A percentile compares a stretch with the other conserved stretches of the same genome.
These are phyloP conservation scores for Serripes groenlandicus DNA, from an alignment of 2,888 invertebrate genomes.

Conservation along the genomic window DNA sequence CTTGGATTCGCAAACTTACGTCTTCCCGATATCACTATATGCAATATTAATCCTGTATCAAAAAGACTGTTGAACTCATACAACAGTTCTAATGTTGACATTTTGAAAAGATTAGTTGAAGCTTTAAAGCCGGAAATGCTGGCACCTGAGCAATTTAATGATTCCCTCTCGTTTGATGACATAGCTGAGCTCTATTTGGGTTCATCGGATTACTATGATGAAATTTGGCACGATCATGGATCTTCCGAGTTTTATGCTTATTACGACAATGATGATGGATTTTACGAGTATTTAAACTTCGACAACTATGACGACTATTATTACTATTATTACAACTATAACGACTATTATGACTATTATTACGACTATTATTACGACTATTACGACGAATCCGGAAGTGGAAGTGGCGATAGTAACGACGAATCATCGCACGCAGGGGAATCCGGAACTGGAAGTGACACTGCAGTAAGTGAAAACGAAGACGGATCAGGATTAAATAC, in stretches of 20 bases:
- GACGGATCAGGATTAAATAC: too few species aligned
- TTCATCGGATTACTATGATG: background rate
- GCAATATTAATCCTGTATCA: conserved; percentile 9
- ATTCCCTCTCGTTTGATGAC: background rate
- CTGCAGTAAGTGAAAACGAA: too few species aligned
- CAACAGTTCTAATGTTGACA: background rate
- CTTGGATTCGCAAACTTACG: conserved; percentile 7
- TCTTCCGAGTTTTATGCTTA: background rate
- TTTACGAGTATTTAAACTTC: background rate
- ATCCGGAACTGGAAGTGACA: background rate
- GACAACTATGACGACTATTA: too few species aligned
- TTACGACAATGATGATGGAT: background rate
- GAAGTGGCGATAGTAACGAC: background rate
- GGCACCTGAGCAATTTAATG: background rate
- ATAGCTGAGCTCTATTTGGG: background rate
- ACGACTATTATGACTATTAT: background rate
- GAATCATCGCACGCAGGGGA: background rate
- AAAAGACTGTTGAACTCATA: background rate
- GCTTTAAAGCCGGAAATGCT: conserved; percentile 5
- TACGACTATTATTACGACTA: background rate
- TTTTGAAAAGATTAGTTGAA: background rate
- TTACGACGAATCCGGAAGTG: background rate
- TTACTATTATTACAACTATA: background rate
- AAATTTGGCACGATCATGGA: background rate
- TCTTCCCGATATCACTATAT: conserved; percentile 10